A percentile compares a stretch with the other conserved stretches of the same genome.
Evolutionary conservation across 2,888 invertebrate genomes (phyloP).

Genomic region (Cylindroiulus punctatus): DNA sequence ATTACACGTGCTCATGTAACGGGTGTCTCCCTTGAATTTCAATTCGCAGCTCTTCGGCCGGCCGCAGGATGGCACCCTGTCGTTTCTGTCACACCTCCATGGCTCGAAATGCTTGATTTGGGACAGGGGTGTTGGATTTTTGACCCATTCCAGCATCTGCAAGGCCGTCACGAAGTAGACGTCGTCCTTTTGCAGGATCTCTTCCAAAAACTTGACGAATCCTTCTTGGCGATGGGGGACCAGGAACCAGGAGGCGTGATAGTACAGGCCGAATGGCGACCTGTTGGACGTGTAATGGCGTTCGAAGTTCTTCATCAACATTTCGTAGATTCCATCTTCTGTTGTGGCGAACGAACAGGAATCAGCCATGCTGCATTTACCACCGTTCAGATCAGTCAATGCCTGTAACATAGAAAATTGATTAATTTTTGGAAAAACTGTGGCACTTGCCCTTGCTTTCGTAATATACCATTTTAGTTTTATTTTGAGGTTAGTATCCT

Average conservation of each 20-base stretch:
- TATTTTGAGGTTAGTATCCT: no score
- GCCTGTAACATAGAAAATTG: conserved; percentile 50
- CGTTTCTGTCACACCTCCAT: conserved; percentile 60
- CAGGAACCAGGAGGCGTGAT: conserved; percentile 95
- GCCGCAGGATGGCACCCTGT: conserved; percentile 53
- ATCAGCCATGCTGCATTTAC: conserved; percentile 94
- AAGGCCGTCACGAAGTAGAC: conserved; percentile 92
- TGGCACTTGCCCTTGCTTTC: no score
- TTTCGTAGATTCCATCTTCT: conserved; percentile 88
- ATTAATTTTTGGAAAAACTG: neutral
- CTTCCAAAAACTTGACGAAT: conserved; percentile 90
- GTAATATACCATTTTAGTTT: no score
- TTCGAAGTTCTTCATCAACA: conserved; percentile 94
- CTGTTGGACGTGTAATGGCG: conserved; percentile 93
- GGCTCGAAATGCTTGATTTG: conserved; percentile 78
- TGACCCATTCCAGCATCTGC: conserved; percentile 94
- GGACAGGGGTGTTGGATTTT: conserved; percentile 88
- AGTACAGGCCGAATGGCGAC: conserved; percentile 91
- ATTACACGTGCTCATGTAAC: conserved; percentile 95
- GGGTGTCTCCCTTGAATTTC: conserved; percentile 68
- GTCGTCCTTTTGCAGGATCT: conserved; percentile 87
- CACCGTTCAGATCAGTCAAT: conserved; percentile 76
- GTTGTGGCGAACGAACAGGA: conserved; percentile 92
- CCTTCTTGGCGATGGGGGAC: conserved; percentile 94
- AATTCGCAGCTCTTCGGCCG: conserved; percentile 58